Conservation (phyloP, 37 sponge, comb jelly and placozoan genomes). For the Tethya wilhelma region DNA sequence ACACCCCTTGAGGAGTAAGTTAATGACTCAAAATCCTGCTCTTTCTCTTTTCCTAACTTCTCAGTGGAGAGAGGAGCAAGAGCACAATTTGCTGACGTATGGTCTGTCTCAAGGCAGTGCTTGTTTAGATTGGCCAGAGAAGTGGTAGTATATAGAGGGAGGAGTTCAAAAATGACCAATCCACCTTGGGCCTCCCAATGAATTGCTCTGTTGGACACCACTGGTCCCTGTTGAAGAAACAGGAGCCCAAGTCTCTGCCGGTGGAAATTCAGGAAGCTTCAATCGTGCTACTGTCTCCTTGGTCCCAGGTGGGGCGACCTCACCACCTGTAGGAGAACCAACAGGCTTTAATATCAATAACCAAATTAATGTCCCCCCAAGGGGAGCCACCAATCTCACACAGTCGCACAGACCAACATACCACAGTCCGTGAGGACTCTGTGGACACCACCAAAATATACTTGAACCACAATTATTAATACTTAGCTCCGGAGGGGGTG, state of each 20-base stretch:
- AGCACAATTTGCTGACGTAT: not conserved
- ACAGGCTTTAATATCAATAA: not conserved
- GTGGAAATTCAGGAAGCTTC: too few species aligned
- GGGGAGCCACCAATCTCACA: not conserved
- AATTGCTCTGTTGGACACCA: constrained; percentile 6
- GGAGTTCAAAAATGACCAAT: constrained; percentile 23
- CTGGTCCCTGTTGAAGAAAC: too few species aligned
- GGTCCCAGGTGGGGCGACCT: not conserved
- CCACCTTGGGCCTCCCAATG: not conserved
- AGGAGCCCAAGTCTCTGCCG: too few species aligned
- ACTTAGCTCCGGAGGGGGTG: too few species aligned
- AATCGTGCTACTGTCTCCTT: not conserved
- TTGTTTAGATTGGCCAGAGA: constrained; percentile 1
- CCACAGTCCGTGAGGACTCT: too few species aligned
- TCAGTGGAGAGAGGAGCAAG: not conserved
- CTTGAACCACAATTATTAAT: too few species aligned
- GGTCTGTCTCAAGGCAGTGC: constrained; percentile 15
- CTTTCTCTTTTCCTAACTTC: not conserved
- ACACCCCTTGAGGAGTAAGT: not conserved
- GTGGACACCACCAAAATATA: too few species aligned
- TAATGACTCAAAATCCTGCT: not conserved
- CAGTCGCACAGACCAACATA: not conserved
- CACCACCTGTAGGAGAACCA: too few species aligned
- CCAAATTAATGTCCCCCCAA: not conserved
- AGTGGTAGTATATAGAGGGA: not conserved